Evolutionary conservation across 2,113 vertebrate genomes (phyloP), one percentile per base, ranked within the genome.

Genomic region (Epinephelus fuscoguttatus): DNA sequence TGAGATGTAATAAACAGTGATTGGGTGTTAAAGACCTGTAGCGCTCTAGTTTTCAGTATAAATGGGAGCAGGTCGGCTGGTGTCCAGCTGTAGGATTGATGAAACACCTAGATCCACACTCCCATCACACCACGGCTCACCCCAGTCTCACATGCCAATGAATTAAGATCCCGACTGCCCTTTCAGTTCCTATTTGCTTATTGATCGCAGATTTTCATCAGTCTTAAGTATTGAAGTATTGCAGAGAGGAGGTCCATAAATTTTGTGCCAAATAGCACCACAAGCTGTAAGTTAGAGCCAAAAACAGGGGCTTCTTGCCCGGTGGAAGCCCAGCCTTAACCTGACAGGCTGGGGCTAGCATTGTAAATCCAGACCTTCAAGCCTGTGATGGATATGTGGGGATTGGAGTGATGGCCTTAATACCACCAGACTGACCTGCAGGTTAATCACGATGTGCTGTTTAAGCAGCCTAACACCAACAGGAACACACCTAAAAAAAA

Each of bases 161-260:
- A 93, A 91, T 94, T 80, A 88, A 84, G 69, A 76, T 83, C 75
- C 64, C 6, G 56, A 69, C 88, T 63, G 78, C 70, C 86, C 84
- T 89, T 90, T 91, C 81, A 81, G 82, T 78, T 86, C 75, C 85
- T 66, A 92, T 94, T 90, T 92, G 84, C 88, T 93, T 94, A 95
- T 94, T 80, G 94, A 95, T 95, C 84, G 10, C 17, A 89, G 88
- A 90, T 93, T 93, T 94, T 93, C 91, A 95, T 96, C 93, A 93
- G 66, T 91, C 84, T 71, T 84, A 72, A 78, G 73, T 80, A 84
- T 70, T 92, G 89, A 94, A 81, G 86, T 84, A 88, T 92, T 70
- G 84, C 84, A 47, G 82, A 40, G 79, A 82, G 69, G 63, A 55
- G n/a, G 25, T 50, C 50, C 67, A 84, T 94, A 86, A 94, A 94